Conservation (phyloP, 2,888 invertebrate species). For the Ochropleura leucogaster region DNA sequence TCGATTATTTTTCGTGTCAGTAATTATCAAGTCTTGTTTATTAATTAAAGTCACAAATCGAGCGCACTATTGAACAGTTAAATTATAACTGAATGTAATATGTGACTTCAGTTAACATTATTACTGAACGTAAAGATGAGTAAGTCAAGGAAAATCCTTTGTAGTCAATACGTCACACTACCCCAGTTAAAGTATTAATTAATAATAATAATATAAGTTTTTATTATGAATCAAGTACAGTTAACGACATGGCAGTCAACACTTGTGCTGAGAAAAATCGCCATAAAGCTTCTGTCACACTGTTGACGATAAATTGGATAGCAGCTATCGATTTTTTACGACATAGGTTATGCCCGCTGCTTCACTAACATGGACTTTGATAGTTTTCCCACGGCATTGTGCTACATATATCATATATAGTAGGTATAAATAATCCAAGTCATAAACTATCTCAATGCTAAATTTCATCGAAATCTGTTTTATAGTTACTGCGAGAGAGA, state of each 20-base stretch:
- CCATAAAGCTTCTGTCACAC: background rate
- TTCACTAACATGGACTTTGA: background rate
- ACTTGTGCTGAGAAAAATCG: background rate
- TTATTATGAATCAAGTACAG: conserved; percentile 19
- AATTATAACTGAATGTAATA: conserved; percentile 33
- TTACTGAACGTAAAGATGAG: conserved; percentile 25
- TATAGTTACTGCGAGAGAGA: background rate
- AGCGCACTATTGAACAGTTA: conserved; percentile 14
- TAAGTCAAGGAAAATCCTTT: conserved; percentile 54
- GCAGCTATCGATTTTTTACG: background rate
- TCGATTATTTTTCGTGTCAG: background rate
- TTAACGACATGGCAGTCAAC: background rate
- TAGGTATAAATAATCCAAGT: background rate
- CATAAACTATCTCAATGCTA: background rate
- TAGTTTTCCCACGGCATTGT: background rate
- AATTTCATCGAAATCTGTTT: background rate
- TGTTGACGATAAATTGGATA: background rate
- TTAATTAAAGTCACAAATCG: conserved; percentile 17
- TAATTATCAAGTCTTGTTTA: background rate
- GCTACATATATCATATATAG: no score
- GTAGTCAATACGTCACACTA: conserved; percentile 49
- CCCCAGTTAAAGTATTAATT: conserved; percentile 32
- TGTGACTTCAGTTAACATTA: conserved; percentile 35
- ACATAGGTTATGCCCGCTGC: no score
- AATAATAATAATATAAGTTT: conserved; percentile 28